These are phyloP conservation scores for Sabatieria punctata DNA, from an alignment of 2,888 invertebrate genomes.

Conservation along the genomic window DNA sequence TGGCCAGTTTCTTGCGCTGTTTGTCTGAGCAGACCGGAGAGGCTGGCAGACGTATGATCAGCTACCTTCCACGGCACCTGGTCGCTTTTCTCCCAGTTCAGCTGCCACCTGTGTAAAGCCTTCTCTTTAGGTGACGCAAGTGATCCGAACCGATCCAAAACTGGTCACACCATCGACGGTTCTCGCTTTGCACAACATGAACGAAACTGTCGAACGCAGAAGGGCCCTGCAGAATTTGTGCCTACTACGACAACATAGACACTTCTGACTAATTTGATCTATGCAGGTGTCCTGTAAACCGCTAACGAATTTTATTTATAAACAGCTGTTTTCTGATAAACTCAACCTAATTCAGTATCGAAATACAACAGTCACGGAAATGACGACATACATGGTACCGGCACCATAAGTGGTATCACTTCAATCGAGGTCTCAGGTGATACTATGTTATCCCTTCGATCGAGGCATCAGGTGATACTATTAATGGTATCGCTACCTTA, in stretches of 20 bases:
- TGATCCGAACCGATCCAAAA: conserved; percentile 4
- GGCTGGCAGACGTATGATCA: not conserved
- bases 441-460: too few species aligned
- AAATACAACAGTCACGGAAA: too few species aligned
- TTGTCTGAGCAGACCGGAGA: not conserved
- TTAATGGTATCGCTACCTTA: too few species aligned
- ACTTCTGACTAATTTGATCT: too few species aligned
- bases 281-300: too few species aligned
- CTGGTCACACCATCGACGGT: not conserved
- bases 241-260: not conserved
- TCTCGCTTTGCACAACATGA: conserved; percentile 1
- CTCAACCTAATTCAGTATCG: too few species aligned
- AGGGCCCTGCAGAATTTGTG: conserved; percentile 2
- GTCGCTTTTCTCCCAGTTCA: not conserved
- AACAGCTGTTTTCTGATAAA: too few species aligned
- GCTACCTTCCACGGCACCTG: not conserved
- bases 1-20: conserved; percentile 5
- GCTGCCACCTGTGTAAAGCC: not conserved
- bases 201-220: not conserved
- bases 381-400: too few species aligned
- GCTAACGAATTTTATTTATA: too few species aligned
- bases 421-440: too few species aligned
- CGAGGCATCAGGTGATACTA: too few species aligned
- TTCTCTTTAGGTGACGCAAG: not conserved
- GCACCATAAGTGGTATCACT: too few species aligned